A percentile compares a stretch with the other conserved stretches of the same genome.
These are phyloP conservation scores for Pholis gunnellus DNA, from an alignment of 2,113 vertebrate genomes.

Conservation along the genomic window DNA sequence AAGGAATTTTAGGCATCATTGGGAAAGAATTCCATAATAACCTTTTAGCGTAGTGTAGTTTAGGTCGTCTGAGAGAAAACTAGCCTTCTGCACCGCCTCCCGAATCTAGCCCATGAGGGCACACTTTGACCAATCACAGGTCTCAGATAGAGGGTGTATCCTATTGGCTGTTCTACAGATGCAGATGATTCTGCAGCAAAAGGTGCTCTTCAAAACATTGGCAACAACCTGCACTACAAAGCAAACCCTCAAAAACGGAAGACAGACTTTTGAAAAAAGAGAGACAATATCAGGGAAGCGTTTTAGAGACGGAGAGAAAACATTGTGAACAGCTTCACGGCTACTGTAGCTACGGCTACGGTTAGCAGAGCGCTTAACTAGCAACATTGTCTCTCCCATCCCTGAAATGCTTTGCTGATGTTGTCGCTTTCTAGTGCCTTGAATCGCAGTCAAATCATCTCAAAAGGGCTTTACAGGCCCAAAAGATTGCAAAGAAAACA, in stretches of 20 bases:
- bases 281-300: background rate
- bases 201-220: background rate
- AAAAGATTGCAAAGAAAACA: background rate
- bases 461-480: background rate
- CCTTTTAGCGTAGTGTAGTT: background rate
- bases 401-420: background rate
- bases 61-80: background rate
- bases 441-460: background rate
- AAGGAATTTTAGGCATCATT: background rate
- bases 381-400: background rate
- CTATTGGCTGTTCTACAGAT: background rate
- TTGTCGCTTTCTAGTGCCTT: background rate
- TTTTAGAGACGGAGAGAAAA: background rate
- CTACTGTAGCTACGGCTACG: background rate
- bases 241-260: background rate
- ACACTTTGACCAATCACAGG: background rate
- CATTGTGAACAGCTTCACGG: background rate
- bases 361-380: background rate
- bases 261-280: background rate
- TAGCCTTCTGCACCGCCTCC: background rate
- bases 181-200: background rate
- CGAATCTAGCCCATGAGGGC: background rate
- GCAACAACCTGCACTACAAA: background rate
- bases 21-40: background rate
- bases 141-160: background rate